Base-by-base conservation (phyloP, 2,797 vertebrate genomes). In the Thalassophryne amazonica region DNA sequence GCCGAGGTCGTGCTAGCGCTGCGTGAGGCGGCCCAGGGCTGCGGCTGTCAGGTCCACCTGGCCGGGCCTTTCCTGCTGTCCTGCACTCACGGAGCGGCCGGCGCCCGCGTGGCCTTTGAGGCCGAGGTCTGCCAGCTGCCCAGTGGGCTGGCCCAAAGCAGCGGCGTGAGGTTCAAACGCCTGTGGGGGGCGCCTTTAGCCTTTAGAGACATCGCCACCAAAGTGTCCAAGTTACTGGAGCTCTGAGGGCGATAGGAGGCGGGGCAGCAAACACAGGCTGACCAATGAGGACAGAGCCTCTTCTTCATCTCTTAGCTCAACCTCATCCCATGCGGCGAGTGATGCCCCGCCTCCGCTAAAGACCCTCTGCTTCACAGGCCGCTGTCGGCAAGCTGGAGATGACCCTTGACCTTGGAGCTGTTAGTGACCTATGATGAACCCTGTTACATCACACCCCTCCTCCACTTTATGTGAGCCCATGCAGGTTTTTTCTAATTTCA, bases 71-170 rank as follows among this genome's bases (percentile, higher is more conserved):
- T 94, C 80, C 91, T 95, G 68, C 89, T 96, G 69, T 94, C 93
- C 89, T 95, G 94, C 85, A 91, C 92, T 56, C 93, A 92, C 22
- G 93, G 92, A 64, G 88, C 90, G 16, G 91, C 91, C 51, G 92
- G 91, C 16, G 85, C 92, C 69, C 90, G 91, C 4, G 92, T 94
- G 73, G 91, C 90, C 81, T 94, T 94, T 22, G 93, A 95, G 83
- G 93, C 92, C 22, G 93, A 96, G 87, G 93, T 95, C 54, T 96
- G 94, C 85, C 91, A 94, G 80, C 89, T 95, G 81, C 93, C 92
- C 60, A 68, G 80, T 49, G 91, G 89, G 72, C 89, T 87, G 5
- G 83, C 90, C 38, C 86, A 92, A 54, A 88, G 80, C 81, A 94
- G 91, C 35, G 94, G 93, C 0, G 92, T 94, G 22, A 90, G 90